Percentiles rank a stretch among this genome's conserved stretches.
Conservation (phyloP, 2,888 invertebrate genomes). For the Spisula solida region DNA sequence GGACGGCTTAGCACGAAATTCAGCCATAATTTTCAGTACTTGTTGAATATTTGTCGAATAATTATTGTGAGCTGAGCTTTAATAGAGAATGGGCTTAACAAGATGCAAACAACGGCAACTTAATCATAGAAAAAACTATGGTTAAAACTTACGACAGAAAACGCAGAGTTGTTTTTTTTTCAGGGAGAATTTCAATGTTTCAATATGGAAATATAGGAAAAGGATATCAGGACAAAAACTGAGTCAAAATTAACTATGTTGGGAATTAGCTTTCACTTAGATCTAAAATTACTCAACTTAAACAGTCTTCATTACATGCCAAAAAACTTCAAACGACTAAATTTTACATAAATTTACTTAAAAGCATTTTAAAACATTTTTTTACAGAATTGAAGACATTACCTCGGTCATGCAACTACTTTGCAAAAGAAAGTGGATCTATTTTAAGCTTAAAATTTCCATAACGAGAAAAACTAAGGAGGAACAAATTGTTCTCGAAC, state of each 20-base stretch:
- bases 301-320: background rate
- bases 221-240: background rate
- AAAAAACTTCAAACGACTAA: background rate
- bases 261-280: background rate
- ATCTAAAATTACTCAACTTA: slow-evolving; percentile 2
- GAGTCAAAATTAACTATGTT: background rate
- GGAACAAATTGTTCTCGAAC: too few species aligned
- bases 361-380: slow-evolving; percentile 10
- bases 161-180: background rate
- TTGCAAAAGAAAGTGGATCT: too few species aligned
- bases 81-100: background rate
- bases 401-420: background rate
- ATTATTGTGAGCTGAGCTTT: background rate
- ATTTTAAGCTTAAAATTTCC: too few species aligned
- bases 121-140: background rate
- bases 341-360: background rate
- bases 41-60: slow-evolving; percentile 25
- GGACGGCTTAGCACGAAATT: slow-evolving; percentile 43
- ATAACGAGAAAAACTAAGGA: too few species aligned
- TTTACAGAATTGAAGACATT: background rate
- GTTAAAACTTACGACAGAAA: slow-evolving; percentile 16
- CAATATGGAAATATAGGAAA: background rate
- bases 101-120: background rate
- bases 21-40: slow-evolving; percentile 35
- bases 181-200: background rate